phyloP scores from a whole-genome alignment of 1,140 invertebrate species.

The Ladona fulva region DNA sequence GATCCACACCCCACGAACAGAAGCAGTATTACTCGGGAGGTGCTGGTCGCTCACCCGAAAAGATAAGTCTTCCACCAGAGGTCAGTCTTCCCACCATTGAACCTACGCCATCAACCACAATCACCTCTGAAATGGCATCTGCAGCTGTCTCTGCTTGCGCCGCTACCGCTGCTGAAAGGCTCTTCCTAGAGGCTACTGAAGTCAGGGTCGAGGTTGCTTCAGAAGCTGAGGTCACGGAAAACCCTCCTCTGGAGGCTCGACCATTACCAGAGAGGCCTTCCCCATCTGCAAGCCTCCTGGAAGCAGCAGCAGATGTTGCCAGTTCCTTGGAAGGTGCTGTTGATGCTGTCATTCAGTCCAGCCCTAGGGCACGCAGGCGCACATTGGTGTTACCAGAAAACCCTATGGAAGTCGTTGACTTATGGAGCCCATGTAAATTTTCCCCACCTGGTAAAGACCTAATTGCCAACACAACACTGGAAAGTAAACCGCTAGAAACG shows the following conservation, averaged over 20 bases:
- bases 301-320: constrained; percentile 54
- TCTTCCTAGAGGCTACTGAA: constrained; percentile 5
- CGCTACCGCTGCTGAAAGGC: not conserved
- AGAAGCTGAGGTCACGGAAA: not conserved
- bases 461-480: not conserved
- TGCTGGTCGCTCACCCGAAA: not conserved
- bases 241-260: not conserved
- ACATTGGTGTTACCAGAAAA: constrained; percentile 39
- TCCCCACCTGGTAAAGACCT: not conserved
- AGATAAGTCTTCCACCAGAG: not conserved
- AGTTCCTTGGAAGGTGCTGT: constrained; percentile 57
- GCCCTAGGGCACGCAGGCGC: constrained; percentile 42
- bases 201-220: not conserved
- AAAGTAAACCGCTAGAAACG: not conserved
- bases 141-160: not conserved
- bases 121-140: not conserved
- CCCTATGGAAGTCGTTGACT: constrained; percentile 32
- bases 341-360: constrained; percentile 49
- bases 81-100: not conserved
- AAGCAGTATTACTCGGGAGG: not conserved
- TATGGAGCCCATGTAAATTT: constrained; percentile 7
- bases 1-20: not conserved
- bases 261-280: constrained; percentile 21
- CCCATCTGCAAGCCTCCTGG: constrained; percentile 40
- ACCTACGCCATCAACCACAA: not conserved